These are phyloP conservation scores for Drosophila nigricruria DNA, from an alignment of 2,888 invertebrate genomes.

Conservation along the genomic window DNA sequence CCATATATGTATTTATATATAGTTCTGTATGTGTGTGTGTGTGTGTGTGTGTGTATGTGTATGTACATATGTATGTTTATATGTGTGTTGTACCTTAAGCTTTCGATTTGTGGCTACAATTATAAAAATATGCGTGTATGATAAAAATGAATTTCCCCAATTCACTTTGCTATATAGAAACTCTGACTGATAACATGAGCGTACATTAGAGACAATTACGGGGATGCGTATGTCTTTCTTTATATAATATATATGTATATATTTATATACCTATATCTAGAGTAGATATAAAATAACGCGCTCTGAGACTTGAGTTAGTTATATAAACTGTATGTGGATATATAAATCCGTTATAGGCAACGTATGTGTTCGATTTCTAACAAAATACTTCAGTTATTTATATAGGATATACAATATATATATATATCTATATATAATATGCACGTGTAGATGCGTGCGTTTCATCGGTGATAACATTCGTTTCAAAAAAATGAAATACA, in stretches of 20 bases:
- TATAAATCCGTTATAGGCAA: slow-evolving; percentile 69
- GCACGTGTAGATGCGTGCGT: slow-evolving; percentile 46
- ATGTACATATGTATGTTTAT: slow-evolving; percentile 23
- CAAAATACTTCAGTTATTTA: slow-evolving; percentile 71
- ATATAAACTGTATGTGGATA: slow-evolving; percentile 64
- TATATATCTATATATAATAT: slow-evolving; percentile 14
- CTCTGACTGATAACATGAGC: slow-evolving; percentile 75
- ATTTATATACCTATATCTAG: slow-evolving; percentile 31
- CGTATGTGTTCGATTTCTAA: slow-evolving; percentile 73
- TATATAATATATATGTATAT: slow-evolving; percentile 5
- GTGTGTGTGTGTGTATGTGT: slow-evolving; percentile 17
- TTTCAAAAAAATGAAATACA: slow-evolving; percentile 37
- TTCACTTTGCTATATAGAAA: slow-evolving; percentile 60
- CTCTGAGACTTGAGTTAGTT: slow-evolving; percentile 73
- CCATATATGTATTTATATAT: slow-evolving; percentile 17
- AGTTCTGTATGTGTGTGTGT: background rate
- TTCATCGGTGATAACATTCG: slow-evolving; percentile 65
- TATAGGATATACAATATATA: slow-evolving; percentile 28
- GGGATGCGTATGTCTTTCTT: slow-evolving; percentile 33
- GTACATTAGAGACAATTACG: slow-evolving; percentile 53
- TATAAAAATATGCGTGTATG: slow-evolving; percentile 59
- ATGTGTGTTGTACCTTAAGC: slow-evolving; percentile 17
- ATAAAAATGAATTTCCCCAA: slow-evolving; percentile 45
- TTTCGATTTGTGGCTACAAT: slow-evolving; percentile 34
- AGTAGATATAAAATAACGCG: slow-evolving; percentile 62